Base-by-base conservation (phyloP, 2,888 invertebrate genomes). In the Apomyelois bistriatella region DNA sequence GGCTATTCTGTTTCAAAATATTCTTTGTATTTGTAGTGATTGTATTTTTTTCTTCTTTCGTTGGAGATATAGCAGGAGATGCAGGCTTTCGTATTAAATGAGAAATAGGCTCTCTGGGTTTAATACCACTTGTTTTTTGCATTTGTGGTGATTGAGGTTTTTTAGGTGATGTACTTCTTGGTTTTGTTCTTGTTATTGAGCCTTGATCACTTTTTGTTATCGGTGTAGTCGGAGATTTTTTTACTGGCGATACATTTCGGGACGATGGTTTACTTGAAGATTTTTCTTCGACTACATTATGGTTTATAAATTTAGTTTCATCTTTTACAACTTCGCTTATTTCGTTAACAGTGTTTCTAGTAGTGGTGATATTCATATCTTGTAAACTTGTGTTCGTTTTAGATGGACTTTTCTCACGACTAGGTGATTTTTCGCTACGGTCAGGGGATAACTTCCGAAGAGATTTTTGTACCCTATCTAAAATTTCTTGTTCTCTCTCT, bases 91-190 rank as follows among this genome's bases (percentile, higher is more conserved):
- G 73, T 37, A 70, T 74, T 22, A 75, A 56, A 37, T 74, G 68
- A 9, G 74, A 65, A 38, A 74, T 65, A 43, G 72, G 72, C 38
- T 88, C 85, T 62, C 77, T 82, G 16, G 80, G 71, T 61, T 80
- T 85, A 3, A 75, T 67, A 1, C 76, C 74, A 65, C 74, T 76
- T n/a, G 64, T 53, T 62, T 76, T 85, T n/a, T 70, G 58, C n/a
- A 75, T 66, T 60, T 81, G 84, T 8, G 87, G 87, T 5, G 87
- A 88, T 37, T 79, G 82, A 4, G 88, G 79, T 66, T 89, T 90
- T 60, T 82, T 84, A 1, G 89, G 87, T 1, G 89, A 87, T 54
- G 75, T 72, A 54, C 85, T 85, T 59, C 88, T 79, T 5, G 74
- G 62, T 66, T 82, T 85, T 1, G 68, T 66, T 22, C 72, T 66